These are phyloP conservation scores for Myotis planiceps DNA, from an alignment of 2,797 vertebrate genomes.

Conservation along the genomic window DNA sequence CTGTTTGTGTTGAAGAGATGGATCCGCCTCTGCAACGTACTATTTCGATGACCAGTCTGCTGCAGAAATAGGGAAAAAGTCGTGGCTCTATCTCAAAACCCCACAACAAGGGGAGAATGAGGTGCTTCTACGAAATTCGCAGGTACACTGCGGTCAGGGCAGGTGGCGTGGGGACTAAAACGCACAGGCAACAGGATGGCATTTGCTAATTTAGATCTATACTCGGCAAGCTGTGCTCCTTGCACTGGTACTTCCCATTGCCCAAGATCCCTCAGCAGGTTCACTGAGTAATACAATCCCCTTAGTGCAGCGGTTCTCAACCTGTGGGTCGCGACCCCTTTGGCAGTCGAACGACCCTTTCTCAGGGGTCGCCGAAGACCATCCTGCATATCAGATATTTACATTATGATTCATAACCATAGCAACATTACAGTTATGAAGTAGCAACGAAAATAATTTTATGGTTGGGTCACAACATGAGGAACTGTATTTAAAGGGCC, in stretches of 20 bases:
- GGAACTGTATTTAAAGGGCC: no score
- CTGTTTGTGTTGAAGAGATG: constrained; percentile 88
- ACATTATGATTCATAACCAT: no score
- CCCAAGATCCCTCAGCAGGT: not conserved
- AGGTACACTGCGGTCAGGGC: constrained; percentile 86
- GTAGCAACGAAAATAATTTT: no score
- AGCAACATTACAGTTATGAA: no score
- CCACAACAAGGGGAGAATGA: constrained; percentile 87
- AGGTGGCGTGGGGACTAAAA: not conserved
- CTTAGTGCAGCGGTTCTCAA: not conserved
- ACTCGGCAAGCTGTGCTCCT: fast-evolving
- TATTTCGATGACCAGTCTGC: constrained; percentile 83
- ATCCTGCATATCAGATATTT: no score
- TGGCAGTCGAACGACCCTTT: no score
- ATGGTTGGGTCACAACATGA: no score
- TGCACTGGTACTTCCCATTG: not conserved
- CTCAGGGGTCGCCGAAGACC: no score
- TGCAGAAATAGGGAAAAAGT: constrained; percentile 53
- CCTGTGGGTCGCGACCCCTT: no score
- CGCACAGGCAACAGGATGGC: no score
- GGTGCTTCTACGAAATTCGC: constrained; percentile 89
- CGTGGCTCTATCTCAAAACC: constrained; percentile 93
- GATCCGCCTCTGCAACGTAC: constrained; percentile 94
- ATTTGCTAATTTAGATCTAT: not conserved
- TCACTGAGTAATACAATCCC: not conserved